Conservation (phyloP, 1,140 invertebrate species). For the Macrotrachela quadricornifera region DNA sequence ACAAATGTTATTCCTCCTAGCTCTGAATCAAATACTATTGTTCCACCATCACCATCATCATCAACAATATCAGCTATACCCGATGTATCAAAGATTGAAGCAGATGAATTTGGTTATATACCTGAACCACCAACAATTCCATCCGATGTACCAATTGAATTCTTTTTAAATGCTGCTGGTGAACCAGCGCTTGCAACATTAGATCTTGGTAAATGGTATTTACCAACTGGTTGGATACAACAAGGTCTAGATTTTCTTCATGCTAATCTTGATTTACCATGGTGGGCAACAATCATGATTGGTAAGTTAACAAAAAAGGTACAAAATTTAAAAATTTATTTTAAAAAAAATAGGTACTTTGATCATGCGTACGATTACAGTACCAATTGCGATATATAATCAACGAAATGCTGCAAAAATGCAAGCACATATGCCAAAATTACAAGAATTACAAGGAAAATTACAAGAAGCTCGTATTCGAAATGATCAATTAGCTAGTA, state of each 20-base stretch:
- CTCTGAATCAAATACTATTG: no score
- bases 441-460: slow-evolving; percentile 3
- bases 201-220: neutral
- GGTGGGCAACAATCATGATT: slow-evolving; percentile 2
- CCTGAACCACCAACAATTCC: slow-evolving; percentile 3
- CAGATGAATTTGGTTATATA: no score
- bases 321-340: no score
- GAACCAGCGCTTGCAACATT: slow-evolving; percentile 1
- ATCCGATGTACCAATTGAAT: neutral
- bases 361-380: neutral
- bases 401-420: slow-evolving; percentile 7
- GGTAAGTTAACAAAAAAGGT: neutral
- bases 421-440: slow-evolving; percentile 3
- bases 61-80: no score
- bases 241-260: slow-evolving; percentile 3
- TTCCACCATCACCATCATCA: no score
- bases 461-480: slow-evolving; percentile 3
- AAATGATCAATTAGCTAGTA: neutral
- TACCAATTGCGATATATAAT: slow-evolving; percentile 3
- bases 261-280: neutral
- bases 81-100: no score
- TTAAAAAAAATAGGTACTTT: no score
- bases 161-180: slow-evolving; percentile 5
- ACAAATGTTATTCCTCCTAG: no score
- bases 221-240: slow-evolving; percentile 8